These are phyloP conservation scores for Amphipyra tragopoginis DNA, from an alignment of 2,888 invertebrate genomes.

Conservation along the genomic window DNA sequence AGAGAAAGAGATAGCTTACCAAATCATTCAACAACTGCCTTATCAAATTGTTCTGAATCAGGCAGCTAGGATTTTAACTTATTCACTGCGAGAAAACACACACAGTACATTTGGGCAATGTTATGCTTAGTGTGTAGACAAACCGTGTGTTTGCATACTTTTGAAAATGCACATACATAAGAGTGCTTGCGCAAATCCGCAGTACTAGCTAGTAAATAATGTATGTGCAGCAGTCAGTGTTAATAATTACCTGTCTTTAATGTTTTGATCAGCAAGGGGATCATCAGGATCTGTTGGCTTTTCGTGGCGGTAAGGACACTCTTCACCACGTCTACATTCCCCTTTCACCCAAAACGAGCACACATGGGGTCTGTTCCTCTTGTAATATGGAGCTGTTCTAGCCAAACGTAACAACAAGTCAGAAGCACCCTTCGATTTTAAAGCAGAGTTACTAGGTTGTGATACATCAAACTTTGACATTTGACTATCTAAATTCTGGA, in stretches of 20 bases:
- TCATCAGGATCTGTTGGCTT: slow-evolving; percentile 99
- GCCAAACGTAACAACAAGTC: slow-evolving; percentile 96
- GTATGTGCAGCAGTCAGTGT: no score
- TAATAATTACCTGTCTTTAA: slow-evolving; percentile 95
- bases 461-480: slow-evolving; percentile 86
- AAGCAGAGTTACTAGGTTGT: slow-evolving; percentile 90
- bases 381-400: slow-evolving; percentile 98
- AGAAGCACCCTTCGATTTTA: slow-evolving; percentile 93
- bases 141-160: no score
- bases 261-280: slow-evolving; percentile 98
- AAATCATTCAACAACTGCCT: no score
- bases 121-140: no score
- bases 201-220: no score
- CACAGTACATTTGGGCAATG: no score
- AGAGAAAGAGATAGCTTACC: no score
- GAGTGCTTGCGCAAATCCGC: no score
- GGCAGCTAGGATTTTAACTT: no score
- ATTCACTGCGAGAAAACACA: no score
- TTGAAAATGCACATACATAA: no score
- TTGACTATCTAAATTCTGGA: slow-evolving; percentile 96
- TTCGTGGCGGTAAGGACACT: slow-evolving; percentile 98
- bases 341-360: slow-evolving; percentile 99
- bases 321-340: slow-evolving; percentile 98
- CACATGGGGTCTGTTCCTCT: slow-evolving; percentile 97
- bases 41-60: no score